Percentiles rank a stretch among this genome's conserved stretches.
phyloP scores from a whole-genome alignment of 2,888 invertebrate species.

The Pogonocherus hispidulus region DNA sequence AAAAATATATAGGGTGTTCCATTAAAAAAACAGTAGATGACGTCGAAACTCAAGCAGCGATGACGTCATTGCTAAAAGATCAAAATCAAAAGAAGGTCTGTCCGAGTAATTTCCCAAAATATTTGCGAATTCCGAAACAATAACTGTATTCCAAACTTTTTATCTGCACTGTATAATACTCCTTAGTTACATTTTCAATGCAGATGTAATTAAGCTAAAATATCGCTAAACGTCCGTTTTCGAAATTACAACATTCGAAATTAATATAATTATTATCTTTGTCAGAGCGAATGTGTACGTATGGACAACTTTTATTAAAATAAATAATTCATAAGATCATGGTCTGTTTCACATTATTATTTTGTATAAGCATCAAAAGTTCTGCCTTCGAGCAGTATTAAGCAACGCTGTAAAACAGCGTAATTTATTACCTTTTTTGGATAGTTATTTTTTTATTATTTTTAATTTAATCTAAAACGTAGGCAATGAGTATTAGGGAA shows the following conservation, averaged over 20 bases:
- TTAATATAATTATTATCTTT: constrained; percentile 2
- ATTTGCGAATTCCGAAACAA: too few relatives aligned
- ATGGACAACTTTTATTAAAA: constrained; percentile 11
- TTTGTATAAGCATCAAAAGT: constrained; percentile 4
- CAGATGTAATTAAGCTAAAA: constrained; percentile 5
- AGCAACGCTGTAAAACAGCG: not conserved
- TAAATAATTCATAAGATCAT: constrained; percentile 25
- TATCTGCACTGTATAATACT: too few relatives aligned
- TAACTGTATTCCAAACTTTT: too few relatives aligned
- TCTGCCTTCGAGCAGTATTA: not conserved
- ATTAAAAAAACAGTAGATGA: too few relatives aligned
- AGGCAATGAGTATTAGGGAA: too few relatives aligned
- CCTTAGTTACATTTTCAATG: too few relatives aligned
- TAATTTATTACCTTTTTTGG: not conserved
- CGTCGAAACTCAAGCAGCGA: too few relatives aligned
- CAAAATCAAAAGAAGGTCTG: too few relatives aligned
- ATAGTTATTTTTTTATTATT: not conserved
- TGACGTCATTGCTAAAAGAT: too few relatives aligned
- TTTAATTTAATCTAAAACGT: too few relatives aligned
- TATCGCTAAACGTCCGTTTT: not conserved
- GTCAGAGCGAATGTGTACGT: not conserved
- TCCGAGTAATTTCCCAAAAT: too few relatives aligned
- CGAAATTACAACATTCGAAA: not conserved
- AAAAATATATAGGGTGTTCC: too few relatives aligned
- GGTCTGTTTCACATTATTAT: constrained; percentile 16